These are phyloP conservation scores for Fulica atra DNA, from an alignment of 2,113 vertebrate species.

Conservation along the genomic window DNA sequence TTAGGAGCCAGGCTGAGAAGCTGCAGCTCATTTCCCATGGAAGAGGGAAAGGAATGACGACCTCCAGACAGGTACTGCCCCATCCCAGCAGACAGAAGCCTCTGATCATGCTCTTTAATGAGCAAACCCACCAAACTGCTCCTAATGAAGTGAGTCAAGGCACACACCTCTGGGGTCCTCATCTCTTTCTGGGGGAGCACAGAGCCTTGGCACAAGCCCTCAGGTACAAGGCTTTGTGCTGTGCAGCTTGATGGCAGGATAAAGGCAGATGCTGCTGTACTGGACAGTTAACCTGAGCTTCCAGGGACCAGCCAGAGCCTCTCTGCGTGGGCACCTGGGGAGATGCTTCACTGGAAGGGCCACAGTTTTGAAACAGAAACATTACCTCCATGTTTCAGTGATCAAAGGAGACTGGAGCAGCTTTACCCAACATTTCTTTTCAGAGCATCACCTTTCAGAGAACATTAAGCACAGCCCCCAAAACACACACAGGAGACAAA, in stretches of 20 bases:
- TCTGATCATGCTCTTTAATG: rapidly evolving
- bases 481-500: not conserved
- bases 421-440: not conserved
- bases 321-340: not conserved
- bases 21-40: not conserved
- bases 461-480: not conserved
- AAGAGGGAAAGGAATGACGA: not conserved
- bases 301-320: not conserved
- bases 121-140: not conserved
- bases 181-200: not conserved
- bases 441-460: not conserved
- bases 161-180: not conserved
- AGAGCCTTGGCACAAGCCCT: not conserved
- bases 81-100: not conserved
- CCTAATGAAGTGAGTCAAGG: not conserved
- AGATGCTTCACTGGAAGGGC: not conserved
- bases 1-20: not conserved
- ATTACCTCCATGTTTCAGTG: not conserved
- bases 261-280: not conserved
- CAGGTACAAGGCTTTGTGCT: not conserved
- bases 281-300: not conserved
- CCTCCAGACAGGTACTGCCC: not conserved
- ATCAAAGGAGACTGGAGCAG: not conserved
- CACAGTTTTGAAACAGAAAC: not conserved
- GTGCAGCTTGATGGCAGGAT: rapidly evolving